phyloP scores from a whole-genome alignment of 2,797 vertebrate species.

The Hapalemur alaotrensis region DNA sequence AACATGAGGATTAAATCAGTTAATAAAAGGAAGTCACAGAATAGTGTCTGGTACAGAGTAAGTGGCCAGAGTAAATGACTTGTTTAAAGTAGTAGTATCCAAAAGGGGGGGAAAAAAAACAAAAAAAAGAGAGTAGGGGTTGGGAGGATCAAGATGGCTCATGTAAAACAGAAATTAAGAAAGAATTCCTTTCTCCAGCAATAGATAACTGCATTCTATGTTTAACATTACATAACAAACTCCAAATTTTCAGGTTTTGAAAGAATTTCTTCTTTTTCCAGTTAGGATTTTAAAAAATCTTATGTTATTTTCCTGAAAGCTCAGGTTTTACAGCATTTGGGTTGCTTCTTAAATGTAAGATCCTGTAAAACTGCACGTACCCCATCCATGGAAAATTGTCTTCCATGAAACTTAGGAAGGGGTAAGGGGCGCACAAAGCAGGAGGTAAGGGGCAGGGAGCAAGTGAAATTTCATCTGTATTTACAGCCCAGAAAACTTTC shows the following conservation, averaged over 20 bases:
- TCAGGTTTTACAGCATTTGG: neutral
- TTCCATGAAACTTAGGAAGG: too few relatives aligned
- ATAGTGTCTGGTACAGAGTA: neutral
- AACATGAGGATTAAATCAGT: neutral
- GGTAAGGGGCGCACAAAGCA: too few relatives aligned
- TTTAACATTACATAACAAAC: neutral
- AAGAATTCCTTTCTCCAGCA: neutral
- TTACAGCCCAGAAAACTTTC: neutral
- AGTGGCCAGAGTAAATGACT: neutral
- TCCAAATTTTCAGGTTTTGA: constrained; percentile 6
- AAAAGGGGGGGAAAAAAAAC: neutral
- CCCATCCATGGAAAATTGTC: too few relatives aligned
- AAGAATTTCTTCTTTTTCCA: neutral
- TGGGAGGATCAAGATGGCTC: neutral
- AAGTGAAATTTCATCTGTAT: too few relatives aligned
- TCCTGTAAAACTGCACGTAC: neutral
- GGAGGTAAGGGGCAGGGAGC: too few relatives aligned
- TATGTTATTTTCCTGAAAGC: neutral
- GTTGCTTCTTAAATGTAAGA: neutral
- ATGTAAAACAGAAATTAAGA: neutral
- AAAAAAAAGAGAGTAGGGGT: neutral
- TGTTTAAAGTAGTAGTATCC: neutral
- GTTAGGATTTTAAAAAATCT: neutral
- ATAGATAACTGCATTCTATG: neutral
- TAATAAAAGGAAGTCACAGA: neutral